Evolutionary conservation across 1,140 invertebrate genomes (phyloP), one percentile per base, ranked within the genome.

Genomic region (Dysdera silvatica): DNA sequence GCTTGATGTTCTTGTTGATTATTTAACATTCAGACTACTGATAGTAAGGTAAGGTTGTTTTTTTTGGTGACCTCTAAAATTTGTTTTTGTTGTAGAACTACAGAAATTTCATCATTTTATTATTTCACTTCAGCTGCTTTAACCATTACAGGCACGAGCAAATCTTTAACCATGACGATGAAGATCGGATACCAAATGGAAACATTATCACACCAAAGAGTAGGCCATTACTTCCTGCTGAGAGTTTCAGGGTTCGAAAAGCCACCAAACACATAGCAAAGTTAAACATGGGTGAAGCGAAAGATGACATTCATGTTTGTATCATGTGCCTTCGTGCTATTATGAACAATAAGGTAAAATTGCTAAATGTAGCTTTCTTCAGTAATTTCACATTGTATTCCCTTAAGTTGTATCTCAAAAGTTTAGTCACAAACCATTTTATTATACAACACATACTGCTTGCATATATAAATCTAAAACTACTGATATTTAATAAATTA

Each of bases 251-350:
- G 65, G 79, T 87, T 48, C 85, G 85, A 70, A 77, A 87, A 57
- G 81, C 88, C 58, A 88, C 87, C 3, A 81, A 88, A 58, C 89
- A 93, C 75, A 88, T 91, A 10, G 87, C 88, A 23, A 85, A 89
- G 72, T 80, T 97, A 31, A 96, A 96, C 74, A 96, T 98, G 90
- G 96, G 95, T 40, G 92, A 97, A 71, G 88, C 92, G 40, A 92
- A 94, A 67, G 95, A 99, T 77, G 96, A 99, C 75, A 95, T 99
- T 69, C 96, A 99, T 78, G 92, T 99, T 55, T 98, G 94, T 80
- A 97, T 99, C 69, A 90, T 97, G 85, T 99, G 95, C 79, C 85
- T 99, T 80, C 82, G 96, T 31, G 95, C 96, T 53, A 98, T 99
- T 71, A 98, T 99, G 95, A 99, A 99, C 79, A 98, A 99, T 76